Conservation (phyloP, 2,113 vertebrate species). For the Eira barbara region DNA sequence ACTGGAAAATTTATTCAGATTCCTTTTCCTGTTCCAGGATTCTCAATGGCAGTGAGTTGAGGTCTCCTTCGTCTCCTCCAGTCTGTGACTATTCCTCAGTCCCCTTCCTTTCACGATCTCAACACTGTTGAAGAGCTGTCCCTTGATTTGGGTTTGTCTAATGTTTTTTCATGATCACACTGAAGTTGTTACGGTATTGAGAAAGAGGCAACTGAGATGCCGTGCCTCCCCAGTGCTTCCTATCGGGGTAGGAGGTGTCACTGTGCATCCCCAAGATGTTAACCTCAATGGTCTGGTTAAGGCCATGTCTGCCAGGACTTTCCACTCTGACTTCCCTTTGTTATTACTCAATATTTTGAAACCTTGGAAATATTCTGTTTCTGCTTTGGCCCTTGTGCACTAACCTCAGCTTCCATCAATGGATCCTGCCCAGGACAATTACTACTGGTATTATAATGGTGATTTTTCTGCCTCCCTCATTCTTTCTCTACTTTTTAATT, state of each 20-base stretch:
- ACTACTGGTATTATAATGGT: not conserved
- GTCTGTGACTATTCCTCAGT: not conserved
- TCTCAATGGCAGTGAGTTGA: fast-evolving
- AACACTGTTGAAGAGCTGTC: not conserved
- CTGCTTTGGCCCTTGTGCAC: not conserved
- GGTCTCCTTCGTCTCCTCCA: not conserved
- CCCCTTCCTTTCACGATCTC: not conserved
- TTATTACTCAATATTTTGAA: not conserved
- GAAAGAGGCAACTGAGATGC: not conserved
- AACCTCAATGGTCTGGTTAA: not conserved
- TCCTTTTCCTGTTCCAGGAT: not conserved
- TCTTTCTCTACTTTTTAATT: not conserved
- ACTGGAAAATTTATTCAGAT: not conserved
- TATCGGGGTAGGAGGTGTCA: no score
- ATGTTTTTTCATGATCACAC: not conserved
- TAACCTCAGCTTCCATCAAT: not conserved
- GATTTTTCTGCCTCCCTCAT: not conserved
- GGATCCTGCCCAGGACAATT: not conserved
- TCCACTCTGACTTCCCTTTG: no score
- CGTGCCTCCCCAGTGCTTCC: fast-evolving
- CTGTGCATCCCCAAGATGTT: no score
- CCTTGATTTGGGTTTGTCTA: not conserved
- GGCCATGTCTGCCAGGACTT: not conserved
- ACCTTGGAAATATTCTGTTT: no score
- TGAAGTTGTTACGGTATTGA: no score